These are phyloP conservation scores for Antitype chi DNA, from an alignment of 2,888 invertebrate genomes.

Conservation along the genomic window DNA sequence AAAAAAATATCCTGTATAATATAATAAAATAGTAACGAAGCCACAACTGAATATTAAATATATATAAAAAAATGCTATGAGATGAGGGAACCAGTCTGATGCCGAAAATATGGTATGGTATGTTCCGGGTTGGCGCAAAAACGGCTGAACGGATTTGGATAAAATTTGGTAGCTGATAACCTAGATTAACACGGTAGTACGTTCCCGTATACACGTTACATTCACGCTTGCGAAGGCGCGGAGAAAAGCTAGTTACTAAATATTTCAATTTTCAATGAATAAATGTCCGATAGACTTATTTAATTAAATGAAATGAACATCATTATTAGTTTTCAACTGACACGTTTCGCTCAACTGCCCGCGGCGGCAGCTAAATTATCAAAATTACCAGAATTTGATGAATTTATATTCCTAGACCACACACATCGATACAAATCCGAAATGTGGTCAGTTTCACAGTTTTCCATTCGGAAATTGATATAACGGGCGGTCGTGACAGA, in stretches of 20 bases:
- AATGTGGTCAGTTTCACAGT: conserved; percentile 63
- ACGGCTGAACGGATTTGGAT: too few species aligned
- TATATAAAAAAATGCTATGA: too few species aligned
- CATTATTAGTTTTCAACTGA: neutral
- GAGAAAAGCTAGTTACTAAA: neutral
- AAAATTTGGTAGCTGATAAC: too few species aligned
- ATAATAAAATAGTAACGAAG: too few species aligned
- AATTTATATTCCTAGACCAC: conserved; percentile 53
- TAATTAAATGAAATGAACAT: neutral
- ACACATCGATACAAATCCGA: conserved; percentile 51
- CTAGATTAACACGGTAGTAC: too few species aligned
- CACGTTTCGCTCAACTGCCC: conserved; percentile 10
- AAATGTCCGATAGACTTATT: conserved; percentile 1
- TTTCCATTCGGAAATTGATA: conserved; percentile 69
- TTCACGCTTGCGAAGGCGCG: too few species aligned
- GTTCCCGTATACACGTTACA: too few species aligned
- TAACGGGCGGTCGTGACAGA: conserved; percentile 70
- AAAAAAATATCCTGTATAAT: too few species aligned
- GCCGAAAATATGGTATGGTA: too few species aligned
- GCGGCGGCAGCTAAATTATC: conserved; percentile 4
- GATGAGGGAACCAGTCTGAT: too few species aligned
- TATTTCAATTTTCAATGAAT: neutral
- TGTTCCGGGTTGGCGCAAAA: too few species aligned
- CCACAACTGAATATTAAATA: too few species aligned
- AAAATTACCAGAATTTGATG: conserved; percentile 34